phyloP scores from a whole-genome alignment of 2,113 vertebrate species.

The Sylvietta virens region DNA sequence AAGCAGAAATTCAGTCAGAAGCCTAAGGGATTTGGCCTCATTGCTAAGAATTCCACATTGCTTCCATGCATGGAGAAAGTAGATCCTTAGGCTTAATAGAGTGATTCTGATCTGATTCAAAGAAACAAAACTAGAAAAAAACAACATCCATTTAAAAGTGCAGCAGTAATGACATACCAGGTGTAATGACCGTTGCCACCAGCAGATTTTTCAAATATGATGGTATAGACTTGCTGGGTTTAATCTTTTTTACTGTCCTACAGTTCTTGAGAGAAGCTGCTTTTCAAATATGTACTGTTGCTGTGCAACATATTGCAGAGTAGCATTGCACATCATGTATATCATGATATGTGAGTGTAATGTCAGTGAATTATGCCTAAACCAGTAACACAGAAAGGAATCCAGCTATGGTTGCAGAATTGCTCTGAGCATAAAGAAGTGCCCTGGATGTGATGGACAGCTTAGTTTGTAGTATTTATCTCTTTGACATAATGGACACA shows the following conservation, averaged over 20 bases:
- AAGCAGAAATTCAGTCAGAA: constrained; percentile 77
- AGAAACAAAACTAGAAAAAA: neutral
- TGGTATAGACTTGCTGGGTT: neutral
- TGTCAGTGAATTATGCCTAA: constrained; percentile 13
- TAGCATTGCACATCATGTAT: constrained; percentile 68
- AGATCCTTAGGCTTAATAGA: neutral
- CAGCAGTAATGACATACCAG: neutral
- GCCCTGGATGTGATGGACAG: constrained; percentile 10
- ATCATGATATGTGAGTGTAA: constrained; percentile 39
- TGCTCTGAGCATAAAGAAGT: constrained; percentile 6
- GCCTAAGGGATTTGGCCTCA: constrained; percentile 63
- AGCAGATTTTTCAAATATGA: neutral
- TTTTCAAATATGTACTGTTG: constrained; percentile 58
- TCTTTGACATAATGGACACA: neutral
- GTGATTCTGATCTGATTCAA: neutral
- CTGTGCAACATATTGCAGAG: constrained; percentile 64
- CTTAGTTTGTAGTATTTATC: constrained; percentile 53
- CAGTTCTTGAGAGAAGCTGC: constrained; percentile 55
- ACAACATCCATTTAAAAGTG: neutral
- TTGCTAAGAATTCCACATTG: neutral
- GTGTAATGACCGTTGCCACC: neutral
- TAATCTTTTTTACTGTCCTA: constrained; percentile 39
- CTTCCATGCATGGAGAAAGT: neutral
- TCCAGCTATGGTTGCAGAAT: neutral
- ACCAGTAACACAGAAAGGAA: neutral